Percentiles rank a stretch among this genome's conserved stretches.
phyloP scores from a whole-genome alignment of 2,113 vertebrate genomes.

The Cromileptes altivelis region DNA sequence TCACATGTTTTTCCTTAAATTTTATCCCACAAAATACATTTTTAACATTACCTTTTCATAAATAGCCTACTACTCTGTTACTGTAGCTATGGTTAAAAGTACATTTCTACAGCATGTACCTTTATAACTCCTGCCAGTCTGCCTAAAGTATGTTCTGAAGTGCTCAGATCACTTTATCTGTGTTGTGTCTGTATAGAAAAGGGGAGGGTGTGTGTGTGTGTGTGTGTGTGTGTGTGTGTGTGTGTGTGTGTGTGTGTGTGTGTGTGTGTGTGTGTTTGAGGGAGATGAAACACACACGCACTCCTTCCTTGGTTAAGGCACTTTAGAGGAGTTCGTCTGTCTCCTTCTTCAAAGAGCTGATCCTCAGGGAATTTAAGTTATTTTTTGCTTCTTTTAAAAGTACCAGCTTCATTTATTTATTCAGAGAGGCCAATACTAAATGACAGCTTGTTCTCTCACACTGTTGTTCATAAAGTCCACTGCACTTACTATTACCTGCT shows the following conservation, averaged over 20 bases:
- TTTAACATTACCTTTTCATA: background rate
- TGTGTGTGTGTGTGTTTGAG: constrained; percentile 19
- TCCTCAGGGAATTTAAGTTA: constrained; percentile 73
- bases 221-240: constrained; percentile 10
- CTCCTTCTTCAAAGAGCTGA: constrained; percentile 56
- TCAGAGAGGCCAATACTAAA: constrained; percentile 52
- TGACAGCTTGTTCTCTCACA: constrained; percentile 45
- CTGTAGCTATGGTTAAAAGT: background rate
- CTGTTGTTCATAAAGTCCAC: constrained; percentile 15
- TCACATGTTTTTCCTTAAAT: background rate
- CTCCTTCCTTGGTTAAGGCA: constrained; percentile 35
- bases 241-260: constrained; percentile 16
- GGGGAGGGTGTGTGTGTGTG: background rate
- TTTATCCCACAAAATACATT: background rate
- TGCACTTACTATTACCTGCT: constrained; percentile 25
- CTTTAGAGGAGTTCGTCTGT: constrained; percentile 60
- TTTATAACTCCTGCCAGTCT: background rate
- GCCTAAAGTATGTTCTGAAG: background rate
- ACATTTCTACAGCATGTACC: background rate
- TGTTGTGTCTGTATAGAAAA: constrained; percentile 3
- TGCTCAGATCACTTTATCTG: constrained; percentile 1
- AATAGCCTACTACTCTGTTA: background rate
- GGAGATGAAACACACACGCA: constrained; percentile 30
- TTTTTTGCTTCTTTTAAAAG: constrained; percentile 77
- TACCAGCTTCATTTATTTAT: constrained; percentile 71